Evolutionary conservation across 1,140 invertebrate species (phyloP).

Genomic region (Drosophila simulans): DNA sequence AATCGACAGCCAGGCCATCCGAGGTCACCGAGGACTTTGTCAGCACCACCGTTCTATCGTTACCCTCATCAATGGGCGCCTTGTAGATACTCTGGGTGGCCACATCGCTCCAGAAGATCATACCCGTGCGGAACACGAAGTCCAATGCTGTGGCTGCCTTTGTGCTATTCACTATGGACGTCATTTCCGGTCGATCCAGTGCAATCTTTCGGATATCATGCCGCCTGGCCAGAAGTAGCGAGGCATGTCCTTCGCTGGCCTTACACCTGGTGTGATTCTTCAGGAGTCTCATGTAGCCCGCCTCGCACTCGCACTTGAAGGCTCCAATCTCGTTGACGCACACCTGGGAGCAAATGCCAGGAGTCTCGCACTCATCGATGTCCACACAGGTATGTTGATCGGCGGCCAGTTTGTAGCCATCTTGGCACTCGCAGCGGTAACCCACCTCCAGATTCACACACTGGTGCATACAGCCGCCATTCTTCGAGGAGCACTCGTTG

Average conservation of each 20-base stretch:
- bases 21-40: slow-evolving; percentile 93
- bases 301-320: slow-evolving; percentile 96
- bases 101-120: slow-evolving; percentile 98
- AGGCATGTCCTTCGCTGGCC: slow-evolving; percentile 93
- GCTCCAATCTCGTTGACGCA: slow-evolving; percentile 96
- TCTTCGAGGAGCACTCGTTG: slow-evolving; percentile 92
- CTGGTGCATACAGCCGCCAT: slow-evolving; percentile 94
- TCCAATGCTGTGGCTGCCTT: slow-evolving; percentile 94
- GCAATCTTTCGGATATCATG: slow-evolving; percentile 96
- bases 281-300: slow-evolving; percentile 94
- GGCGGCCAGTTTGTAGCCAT: slow-evolving; percentile 89
- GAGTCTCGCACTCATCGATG: slow-evolving; percentile 95
- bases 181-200: slow-evolving; percentile 95
- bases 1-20: slow-evolving; percentile 97
- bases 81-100: slow-evolving; percentile 95
- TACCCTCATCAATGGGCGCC: slow-evolving; percentile 97
- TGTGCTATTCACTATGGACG: slow-evolving; percentile 93
- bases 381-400: slow-evolving; percentile 93
- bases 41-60: slow-evolving; percentile 92
- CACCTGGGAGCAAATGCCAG: slow-evolving; percentile 95
- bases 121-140: slow-evolving; percentile 94
- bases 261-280: slow-evolving; percentile 93
- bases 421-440: slow-evolving; percentile 91
- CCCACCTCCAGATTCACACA: slow-evolving; percentile 92
- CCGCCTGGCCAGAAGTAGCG: slow-evolving; percentile 92